Evolutionary conservation across 2,797 vertebrate genomes (phyloP), one percentile per base, ranked within the genome.

Genomic region (Bufotes viridis): DNA sequence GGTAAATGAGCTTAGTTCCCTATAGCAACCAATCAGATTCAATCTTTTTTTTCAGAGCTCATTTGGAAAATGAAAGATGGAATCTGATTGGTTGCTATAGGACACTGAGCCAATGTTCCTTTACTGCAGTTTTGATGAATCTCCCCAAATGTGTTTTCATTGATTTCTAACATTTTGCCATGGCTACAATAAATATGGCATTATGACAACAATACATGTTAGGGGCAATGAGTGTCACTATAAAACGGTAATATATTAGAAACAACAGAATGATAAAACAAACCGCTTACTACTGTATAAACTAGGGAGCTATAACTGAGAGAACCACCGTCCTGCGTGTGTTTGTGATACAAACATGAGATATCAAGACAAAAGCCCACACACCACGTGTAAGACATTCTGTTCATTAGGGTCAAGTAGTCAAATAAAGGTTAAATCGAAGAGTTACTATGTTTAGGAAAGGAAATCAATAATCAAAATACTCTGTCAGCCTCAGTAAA

Each of bases 401-500:
- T 76, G 58, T 65, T 76, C n/a, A 49, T 24, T 42, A 49, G 63
- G 83, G 72, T 85, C 83, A 85, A 26, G 42, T 78, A n/a, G 34
- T 85, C 83, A 65, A 15, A 51, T 53, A 65, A 53, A 75, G 42
- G 74, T 75, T 85, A 85, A 76, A 85, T 75, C 75, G 1, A 53
- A 65, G 58, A 78, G 22, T 75, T 75, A 84, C 22, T 63, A 78
- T 7, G 72, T 85, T 85, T 76, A 78, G 55, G n/a, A 78, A 53
- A 85, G 83, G 34, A 76, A 85, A 85, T 78, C 58, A 78, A 61
- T 85, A 85, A 75, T 63, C 83, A 63, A 85, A 76, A 85, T 85
- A 85, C 72, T 34, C 57, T 72, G 72, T 85, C 83, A 85, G 3
- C 72, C 49, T 24, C 34, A 49, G 7, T 85, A 85, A 85, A 85